Conservation (phyloP, 2,888 invertebrate genomes). For the Pilophorus perplexus region DNA sequence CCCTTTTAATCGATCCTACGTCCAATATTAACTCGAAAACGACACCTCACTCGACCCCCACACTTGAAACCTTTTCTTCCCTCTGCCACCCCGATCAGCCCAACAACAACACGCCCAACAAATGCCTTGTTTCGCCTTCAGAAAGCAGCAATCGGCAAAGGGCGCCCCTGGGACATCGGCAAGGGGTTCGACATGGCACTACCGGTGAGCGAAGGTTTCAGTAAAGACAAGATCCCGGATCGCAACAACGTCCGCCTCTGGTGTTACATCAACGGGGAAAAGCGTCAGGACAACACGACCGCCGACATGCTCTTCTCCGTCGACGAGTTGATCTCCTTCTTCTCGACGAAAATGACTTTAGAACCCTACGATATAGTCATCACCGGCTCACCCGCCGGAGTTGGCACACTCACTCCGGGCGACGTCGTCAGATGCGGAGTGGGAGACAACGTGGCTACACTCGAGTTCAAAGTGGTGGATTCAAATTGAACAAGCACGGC, state of each 20-base stretch:
- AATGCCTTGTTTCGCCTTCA: too few species aligned
- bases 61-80: too few species aligned
- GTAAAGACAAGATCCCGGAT: constrained; percentile 54
- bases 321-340: constrained; percentile 63
- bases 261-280: constrained; percentile 62
- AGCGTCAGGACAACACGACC: constrained; percentile 63
- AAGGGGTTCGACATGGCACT: constrained; percentile 79
- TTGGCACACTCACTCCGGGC: constrained; percentile 61
- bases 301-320: constrained; percentile 67
- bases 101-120: too few species aligned
- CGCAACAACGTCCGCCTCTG: constrained; percentile 61
- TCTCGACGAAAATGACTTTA: constrained; percentile 67
- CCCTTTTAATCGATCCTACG: too few species aligned
- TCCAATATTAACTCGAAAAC: too few species aligned
- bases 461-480: too few species aligned
- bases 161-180: constrained; percentile 71
- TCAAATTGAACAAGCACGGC: too few species aligned
- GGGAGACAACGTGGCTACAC: too few species aligned
- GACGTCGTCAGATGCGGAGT: constrained; percentile 59
- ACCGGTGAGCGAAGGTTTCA: constrained; percentile 67
- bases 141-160: constrained; percentile 57
- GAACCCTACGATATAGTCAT: constrained; percentile 71
- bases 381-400: constrained; percentile 71
- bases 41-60: too few species aligned
- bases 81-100: too few species aligned